Evolutionary conservation across 2,113 vertebrate genomes (phyloP), one percentile per base, ranked within the genome.

Genomic region (Eolophus roseicapilla): DNA sequence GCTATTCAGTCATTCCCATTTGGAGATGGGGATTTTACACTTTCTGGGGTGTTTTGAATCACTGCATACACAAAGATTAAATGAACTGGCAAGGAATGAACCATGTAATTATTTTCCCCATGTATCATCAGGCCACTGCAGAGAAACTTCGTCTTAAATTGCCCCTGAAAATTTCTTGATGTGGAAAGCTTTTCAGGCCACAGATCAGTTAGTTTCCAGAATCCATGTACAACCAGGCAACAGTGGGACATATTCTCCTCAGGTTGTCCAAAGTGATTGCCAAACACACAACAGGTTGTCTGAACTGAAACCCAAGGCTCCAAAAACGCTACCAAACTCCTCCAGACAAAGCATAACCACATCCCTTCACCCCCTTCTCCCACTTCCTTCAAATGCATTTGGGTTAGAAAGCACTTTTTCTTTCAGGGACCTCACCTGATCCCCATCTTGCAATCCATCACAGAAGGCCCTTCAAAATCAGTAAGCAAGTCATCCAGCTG

Each of bases 371-470:
- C 35, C 24, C 1, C 33, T 55, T 47, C 6, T 69, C 18, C 16
- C 27, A 13, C n/a, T 24, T 93, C 73, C 57, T 80, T 46, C 85
- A 70, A 53, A 94, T 21, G 20, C 37, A 88, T 31, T 63, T 49
- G 28, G 65, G 29, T 37, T 43, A 84, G 46, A 84, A 89, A 92
- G 43, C 23, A 76, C 35, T 55, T 76, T 79, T 50, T 76, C 55
- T 73, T 92, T 60, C 43, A 25, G 64, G 63, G 41, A 71, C 55
- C 93, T 76, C 93, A 99, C 99, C 99, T 99, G 96, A 99, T 97
- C 18, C 99, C 99, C 98, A 99, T 99, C 96, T 99, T 99, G 98
- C 99, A 99, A 98, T 99, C 99, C 97, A 99, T 99, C 84, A 99
- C 99, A 52, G 98, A 99, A 31, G 99, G 99, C 31, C 98, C 98